These are phyloP conservation scores for Diploptera punctata DNA, from an alignment of 2,888 invertebrate genomes.

Conservation along the genomic window DNA sequence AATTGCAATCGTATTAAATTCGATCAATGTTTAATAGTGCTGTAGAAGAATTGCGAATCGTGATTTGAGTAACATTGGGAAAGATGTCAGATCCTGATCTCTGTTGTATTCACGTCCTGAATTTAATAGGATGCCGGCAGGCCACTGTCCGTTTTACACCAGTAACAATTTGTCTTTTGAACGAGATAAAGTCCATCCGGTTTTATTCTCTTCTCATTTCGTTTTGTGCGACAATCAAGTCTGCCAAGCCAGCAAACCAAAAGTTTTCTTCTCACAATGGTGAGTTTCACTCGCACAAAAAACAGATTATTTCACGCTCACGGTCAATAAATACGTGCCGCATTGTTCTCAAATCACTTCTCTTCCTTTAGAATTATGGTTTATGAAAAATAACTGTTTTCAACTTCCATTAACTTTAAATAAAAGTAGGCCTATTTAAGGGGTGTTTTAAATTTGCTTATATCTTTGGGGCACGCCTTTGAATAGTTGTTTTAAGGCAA, in stretches of 20 bases:
- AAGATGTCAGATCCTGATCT: no score
- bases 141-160: neutral
- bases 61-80: no score
- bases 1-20: no score
- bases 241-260: neutral
- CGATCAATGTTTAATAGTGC: no score
- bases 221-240: neutral
- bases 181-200: constrained; percentile 5
- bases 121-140: neutral
- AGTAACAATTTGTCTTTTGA: constrained; percentile 25
- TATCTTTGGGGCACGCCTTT: no score
- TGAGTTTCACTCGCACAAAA: neutral
- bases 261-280: neutral
- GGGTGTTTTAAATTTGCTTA: no score
- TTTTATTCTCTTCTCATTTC: neutral
- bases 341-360: neutral
- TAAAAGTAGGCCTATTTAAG: no score
- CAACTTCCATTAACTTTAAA: no score
- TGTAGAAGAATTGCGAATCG: no score
- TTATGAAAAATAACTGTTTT: no score
- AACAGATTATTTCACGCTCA: neutral
- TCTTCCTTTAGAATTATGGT: no score
- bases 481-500: no score
- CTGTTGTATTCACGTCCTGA: neutral
- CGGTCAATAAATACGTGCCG: neutral